Evolutionary conservation across 2,797 vertebrate genomes (phyloP), one percentile per base, ranked within the genome.

Genomic region (Lacerta agilis): DNA sequence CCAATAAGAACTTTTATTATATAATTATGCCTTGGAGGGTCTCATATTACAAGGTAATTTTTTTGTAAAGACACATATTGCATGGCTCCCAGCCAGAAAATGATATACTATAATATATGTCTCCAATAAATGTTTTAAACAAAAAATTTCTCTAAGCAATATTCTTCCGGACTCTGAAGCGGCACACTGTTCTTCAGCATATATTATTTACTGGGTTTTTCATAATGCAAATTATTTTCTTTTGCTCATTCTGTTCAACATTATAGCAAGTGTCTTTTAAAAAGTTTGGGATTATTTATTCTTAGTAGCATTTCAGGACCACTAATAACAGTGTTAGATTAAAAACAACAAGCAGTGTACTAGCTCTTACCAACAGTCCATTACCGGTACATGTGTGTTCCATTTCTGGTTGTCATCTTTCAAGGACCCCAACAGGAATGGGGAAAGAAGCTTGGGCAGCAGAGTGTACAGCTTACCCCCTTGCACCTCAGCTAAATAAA

Each of bases 1-100:
- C 96, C 97, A 97, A 97, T 97, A 97, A 97, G 97, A 97, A 97
- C 96, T 97, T 87, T 97, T 97, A 97, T 97, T 97, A 97, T 97
- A 97, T 96, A 97, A 97, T 97, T 97, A 97, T 96, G 97, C 97
- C 95, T 96, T 96, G 92, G 97, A 97, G 97, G 96, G 93, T 93
- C 93, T 97, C 96, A 95, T 97, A 97, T 97, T 97, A 97, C 97
- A 97, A 97, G 96, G 96, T 97, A 96, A 96, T 97, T 97, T 96
- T 97, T 95, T 96, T 95, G 90, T 97, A 96, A 97, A 97, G 96
- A 97, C 96, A 97, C 97, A 97, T 97, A 97, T 97, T 97, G 95
- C 95, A 97, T 97, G 96, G 97, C 96, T 97, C 94, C 95, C 93
- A 97, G 96, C 97, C 97, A 97, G 95, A 95, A 96, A 97, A 95